Evolutionary conservation across 1,140 invertebrate genomes (phyloP), one percentile per base, ranked within the genome.

Genomic region (Bombus confusus): DNA sequence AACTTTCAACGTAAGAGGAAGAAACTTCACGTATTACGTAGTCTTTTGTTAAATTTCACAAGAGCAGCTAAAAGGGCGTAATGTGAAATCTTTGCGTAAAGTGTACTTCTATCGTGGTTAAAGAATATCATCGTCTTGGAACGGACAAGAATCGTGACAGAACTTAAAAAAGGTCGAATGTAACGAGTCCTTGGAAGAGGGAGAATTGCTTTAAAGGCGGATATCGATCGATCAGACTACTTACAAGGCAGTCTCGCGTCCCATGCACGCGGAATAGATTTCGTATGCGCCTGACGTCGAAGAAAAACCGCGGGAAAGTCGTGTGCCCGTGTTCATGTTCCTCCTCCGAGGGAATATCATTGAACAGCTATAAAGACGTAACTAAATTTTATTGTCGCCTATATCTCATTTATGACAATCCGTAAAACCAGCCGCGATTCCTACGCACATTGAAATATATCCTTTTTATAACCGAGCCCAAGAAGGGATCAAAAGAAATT

Each of bases 381-480:
- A 75, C 73, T 83, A 77, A 52, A 76, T 83, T 83, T 83, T 75
- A 83, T 76, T 57, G 62, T 68, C 43, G 28, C 39, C 31, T 41
- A 39, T 83, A 76, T 76, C 81, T 83, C 31, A 83, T 76, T 83
- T 77, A 77, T 39, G 73, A 47, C 73, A 68, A 5, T 39, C 57
- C 13, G 34, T 76, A 83, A 83, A 83, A 83, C 71, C 57, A n/a
- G 52, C 25, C 12, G n/a, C 41, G 71, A 73, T 71, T 73, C 15
- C 41, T 34, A 22, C n/a, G 52, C 52, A 22, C 62, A 62, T 34
- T 69, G 34, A 69, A 31, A 84, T 79, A 71, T 71, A 25, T 3
- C 22, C 13, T 62, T 43, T 74, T 62, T 62, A 31, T 41, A 81
- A 43, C 22, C 37, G 37, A 41, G 4, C 6, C 37, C 25, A 6